A percentile compares a stretch with the other conserved stretches of the same genome.
Conservation (phyloP, 2,888 invertebrate genomes). For the Idaea straminata region DNA sequence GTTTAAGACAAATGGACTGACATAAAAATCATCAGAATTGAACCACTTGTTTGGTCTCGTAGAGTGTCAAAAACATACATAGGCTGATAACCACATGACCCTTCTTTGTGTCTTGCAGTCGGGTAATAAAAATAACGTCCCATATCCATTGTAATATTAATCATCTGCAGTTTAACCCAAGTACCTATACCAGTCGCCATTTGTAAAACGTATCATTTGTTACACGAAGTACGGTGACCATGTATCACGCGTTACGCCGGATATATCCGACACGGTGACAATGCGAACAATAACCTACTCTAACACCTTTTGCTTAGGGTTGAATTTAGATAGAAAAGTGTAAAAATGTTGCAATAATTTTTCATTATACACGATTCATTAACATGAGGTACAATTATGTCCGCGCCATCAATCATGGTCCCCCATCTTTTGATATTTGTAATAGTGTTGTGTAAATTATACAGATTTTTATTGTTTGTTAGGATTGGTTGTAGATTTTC, state of each 20-base stretch:
- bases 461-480: slow-evolving; percentile 18
- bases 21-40: too few species aligned
- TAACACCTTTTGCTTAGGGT: slow-evolving; percentile 29
- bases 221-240: slow-evolving; percentile 57
- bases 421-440: slow-evolving; percentile 65
- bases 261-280: slow-evolving; percentile 33
- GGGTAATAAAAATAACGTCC: background rate
- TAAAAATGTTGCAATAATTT: slow-evolving; percentile 57
- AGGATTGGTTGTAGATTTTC: background rate
- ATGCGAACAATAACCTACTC: background rate
- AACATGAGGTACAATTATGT: slow-evolving; percentile 75
- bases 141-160: background rate
- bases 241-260: slow-evolving; percentile 47
- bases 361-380: slow-evolving; percentile 77
- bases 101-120: too few species aligned
- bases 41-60: too few species aligned
- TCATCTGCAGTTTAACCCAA: slow-evolving; percentile 19
- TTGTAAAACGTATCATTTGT: slow-evolving; percentile 43
- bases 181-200: slow-evolving; percentile 40
- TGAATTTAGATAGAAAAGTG: slow-evolving; percentile 20
- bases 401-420: slow-evolving; percentile 68
- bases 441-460: slow-evolving; percentile 35
- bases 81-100: too few species aligned
- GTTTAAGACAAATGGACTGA: too few species aligned
- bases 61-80: too few species aligned